phyloP scores from a whole-genome alignment of 2,797 vertebrate genomes.

The Pyrocephalus nanus region DNA sequence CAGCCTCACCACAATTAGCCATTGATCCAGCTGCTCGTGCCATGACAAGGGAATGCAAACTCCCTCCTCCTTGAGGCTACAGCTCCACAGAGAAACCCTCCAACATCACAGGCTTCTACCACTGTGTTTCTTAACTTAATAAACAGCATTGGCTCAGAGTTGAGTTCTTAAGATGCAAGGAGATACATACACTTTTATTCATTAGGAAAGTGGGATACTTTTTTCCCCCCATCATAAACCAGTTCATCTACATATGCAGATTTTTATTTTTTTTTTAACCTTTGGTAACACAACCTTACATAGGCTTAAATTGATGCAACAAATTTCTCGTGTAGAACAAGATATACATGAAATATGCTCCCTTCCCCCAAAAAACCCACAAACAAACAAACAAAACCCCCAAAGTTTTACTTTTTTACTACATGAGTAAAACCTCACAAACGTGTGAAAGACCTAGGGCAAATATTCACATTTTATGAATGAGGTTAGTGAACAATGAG shows the following conservation, averaged over 20 bases:
- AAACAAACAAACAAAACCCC: neutral
- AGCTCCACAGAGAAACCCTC: slow-evolving; percentile 38
- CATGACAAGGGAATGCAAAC: slow-evolving; percentile 22
- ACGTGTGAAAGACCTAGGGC: neutral
- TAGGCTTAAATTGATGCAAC: neutral
- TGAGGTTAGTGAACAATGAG: neutral
- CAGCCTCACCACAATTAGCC: slow-evolving; percentile 55
- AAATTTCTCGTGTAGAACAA: neutral
- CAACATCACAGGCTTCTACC: slow-evolving; percentile 28
- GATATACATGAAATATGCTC: neutral
- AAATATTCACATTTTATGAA: slow-evolving; percentile 26
- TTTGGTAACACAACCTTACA: neutral
- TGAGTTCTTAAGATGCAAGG: slow-evolving; percentile 16
- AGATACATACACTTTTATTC: neutral
- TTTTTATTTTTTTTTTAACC: neutral
- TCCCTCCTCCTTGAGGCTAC: slow-evolving; percentile 64
- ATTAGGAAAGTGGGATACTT: neutral
- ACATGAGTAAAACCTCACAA: neutral
- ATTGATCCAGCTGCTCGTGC: slow-evolving; percentile 39
- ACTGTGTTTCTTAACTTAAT: slow-evolving; percentile 35
- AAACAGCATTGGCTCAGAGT: slow-evolving; percentile 9
- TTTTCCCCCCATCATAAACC: neutral
- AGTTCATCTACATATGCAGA: neutral
- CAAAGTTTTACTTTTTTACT: neutral
- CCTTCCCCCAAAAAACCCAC: no score